Percentiles rank a stretch among this genome's conserved stretches.
Evolutionary conservation across 2,797 vertebrate genomes (phyloP).

Genomic region (Gymnoscopelus braueri): DNA sequence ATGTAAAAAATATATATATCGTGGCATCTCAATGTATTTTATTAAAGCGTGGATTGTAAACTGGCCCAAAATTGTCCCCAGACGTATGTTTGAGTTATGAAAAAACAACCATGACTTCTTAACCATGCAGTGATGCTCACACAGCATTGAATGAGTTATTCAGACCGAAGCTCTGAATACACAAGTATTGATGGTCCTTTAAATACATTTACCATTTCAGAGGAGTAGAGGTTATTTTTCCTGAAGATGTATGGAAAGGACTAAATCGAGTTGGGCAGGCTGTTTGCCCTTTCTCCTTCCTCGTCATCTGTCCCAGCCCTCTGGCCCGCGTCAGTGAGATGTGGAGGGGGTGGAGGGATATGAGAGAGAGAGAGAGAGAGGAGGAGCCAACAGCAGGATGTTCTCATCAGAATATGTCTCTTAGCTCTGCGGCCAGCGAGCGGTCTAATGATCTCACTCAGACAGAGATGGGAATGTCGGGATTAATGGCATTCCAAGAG

Average conservation of each 20-base stretch:
- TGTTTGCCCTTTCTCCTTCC: constrained; percentile 3
- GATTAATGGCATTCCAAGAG: constrained; percentile 73
- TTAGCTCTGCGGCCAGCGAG: constrained; percentile 62
- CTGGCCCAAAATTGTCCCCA: no score
- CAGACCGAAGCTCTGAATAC: no score
- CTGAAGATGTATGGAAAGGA: constrained; percentile 1
- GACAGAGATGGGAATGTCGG: constrained; percentile 65
- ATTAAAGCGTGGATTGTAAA: no score
- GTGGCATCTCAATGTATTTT: no score
- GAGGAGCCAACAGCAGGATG: constrained; percentile 54
- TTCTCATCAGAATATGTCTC: constrained; percentile 70
- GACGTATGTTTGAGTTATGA: no score
- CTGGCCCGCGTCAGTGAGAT: constrained; percentile 23
- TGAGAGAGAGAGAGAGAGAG: constrained; percentile 37
- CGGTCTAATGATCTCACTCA: constrained; percentile 82
- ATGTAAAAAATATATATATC: no score
- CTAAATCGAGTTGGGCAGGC: neutral
- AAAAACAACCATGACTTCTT: no score
- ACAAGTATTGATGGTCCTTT: no score
- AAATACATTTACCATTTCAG: no score
- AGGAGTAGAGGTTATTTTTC: neutral
- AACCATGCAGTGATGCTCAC: no score
- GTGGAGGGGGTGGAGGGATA: constrained; percentile 23
- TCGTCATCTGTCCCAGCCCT: constrained; percentile 25
- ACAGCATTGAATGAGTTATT: no score